Evolutionary conservation across 2,888 invertebrate species (phyloP).

Genomic region (Eristalinus sepulchralis): DNA sequence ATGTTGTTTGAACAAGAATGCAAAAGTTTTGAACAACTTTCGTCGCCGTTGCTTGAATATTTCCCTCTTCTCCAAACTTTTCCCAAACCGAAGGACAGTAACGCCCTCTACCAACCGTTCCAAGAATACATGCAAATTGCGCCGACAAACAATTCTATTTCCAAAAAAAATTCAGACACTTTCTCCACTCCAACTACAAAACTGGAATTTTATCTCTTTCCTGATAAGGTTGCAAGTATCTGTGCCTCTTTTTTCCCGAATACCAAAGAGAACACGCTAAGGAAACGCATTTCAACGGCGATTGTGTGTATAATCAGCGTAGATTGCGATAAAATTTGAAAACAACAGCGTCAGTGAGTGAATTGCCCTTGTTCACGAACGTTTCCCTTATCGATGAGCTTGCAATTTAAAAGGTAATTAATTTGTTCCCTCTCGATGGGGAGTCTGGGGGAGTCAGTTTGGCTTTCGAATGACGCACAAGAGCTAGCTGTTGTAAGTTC

Average conservation of each 20-base stretch:
- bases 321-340: constrained; percentile 2
- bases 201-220: neutral
- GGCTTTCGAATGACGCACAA: neutral
- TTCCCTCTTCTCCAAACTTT: too few species aligned
- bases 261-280: neutral
- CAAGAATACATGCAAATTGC: neutral
- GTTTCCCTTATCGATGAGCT: constrained; percentile 44
- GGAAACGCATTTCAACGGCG: neutral
- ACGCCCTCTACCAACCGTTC: neutral
- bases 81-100: neutral
- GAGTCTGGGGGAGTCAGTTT: neutral
- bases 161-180: neutral
- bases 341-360: constrained; percentile 8
- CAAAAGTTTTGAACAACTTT: too few species aligned
- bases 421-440: neutral
- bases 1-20: too few species aligned
- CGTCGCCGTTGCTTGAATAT: too few species aligned
- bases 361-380: constrained; percentile 57
- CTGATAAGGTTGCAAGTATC: neutral
- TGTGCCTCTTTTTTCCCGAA: neutral
- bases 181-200: neutral
- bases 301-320: constrained; percentile 48
- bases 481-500: neutral
- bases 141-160: neutral
- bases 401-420: constrained; percentile 53